Conservation (phyloP, 2,888 invertebrate species). For the Pachycephus smyrnensis region DNA sequence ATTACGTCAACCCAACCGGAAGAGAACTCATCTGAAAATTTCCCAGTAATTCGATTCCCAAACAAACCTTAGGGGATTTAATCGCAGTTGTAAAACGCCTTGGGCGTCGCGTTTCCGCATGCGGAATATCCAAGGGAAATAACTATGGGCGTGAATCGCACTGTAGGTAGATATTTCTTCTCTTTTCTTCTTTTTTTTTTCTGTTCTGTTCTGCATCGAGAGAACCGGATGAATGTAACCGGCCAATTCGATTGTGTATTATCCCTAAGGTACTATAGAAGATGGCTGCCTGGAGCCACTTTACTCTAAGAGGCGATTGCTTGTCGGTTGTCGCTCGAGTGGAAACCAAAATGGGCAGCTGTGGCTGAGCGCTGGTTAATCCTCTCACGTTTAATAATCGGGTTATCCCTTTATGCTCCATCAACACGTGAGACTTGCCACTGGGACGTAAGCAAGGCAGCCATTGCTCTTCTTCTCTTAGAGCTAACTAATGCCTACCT, state of each 20-base stretch:
- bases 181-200: too few species aligned
- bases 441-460: background rate
- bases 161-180: background rate
- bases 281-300: slow-evolving; percentile 18
- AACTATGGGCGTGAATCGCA: background rate
- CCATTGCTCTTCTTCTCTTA: background rate
- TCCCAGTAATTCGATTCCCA: background rate
- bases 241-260: background rate
- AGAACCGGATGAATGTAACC: background rate
- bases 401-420: slow-evolving; percentile 31
- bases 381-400: slow-evolving; percentile 16
- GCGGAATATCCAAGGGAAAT: background rate
- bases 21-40: background rate
- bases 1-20: background rate
- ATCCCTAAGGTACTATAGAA: background rate
- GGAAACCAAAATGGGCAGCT: slow-evolving; percentile 42
- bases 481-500: background rate
- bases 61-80: background rate
- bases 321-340: slow-evolving; percentile 38
- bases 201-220: background rate
- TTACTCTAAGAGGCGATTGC: slow-evolving; percentile 21
- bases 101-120: background rate
- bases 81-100: background rate
- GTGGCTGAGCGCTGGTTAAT: slow-evolving; percentile 17
- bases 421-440: slow-evolving; percentile 29